Percentiles rank a stretch among this genome's conserved stretches.
These are phyloP conservation scores for Umimayanthus kanabou DNA, from an alignment of 92 coral and sea anemone species.

Conservation along the genomic window DNA sequence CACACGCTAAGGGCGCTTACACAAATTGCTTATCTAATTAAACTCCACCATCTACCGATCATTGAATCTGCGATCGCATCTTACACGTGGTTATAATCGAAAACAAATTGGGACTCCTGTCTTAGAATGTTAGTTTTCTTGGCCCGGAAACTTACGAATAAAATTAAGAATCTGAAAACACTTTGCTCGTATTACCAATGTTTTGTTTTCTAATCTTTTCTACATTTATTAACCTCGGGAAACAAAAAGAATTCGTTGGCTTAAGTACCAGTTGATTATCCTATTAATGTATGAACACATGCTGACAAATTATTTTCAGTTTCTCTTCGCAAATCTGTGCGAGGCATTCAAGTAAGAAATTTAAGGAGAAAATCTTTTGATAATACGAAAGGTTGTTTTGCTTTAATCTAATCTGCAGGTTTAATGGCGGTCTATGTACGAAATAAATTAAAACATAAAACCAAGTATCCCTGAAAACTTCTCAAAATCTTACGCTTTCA, in stretches of 20 bases:
- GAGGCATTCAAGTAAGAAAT: background rate
- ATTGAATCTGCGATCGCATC: slow-evolving; percentile 8
- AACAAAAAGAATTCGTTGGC: background rate
- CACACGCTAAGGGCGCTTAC: background rate
- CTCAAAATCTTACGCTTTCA: too few species aligned
- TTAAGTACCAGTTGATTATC: background rate
- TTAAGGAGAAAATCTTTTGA: background rate
- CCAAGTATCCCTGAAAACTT: background rate
- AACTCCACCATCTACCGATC: background rate
- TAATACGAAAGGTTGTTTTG: background rate
- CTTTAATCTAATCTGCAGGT: background rate
- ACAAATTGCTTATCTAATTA: slow-evolving; percentile 10
- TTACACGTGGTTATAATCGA: slow-evolving; percentile 25
- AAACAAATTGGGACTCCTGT: background rate
- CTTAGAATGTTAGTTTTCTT: background rate
- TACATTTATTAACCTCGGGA: background rate
- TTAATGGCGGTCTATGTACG: background rate
- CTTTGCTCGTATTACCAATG: background rate
- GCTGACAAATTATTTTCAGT: background rate
- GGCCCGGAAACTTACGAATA: background rate
- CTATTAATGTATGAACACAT: background rate
- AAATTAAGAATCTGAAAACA: background rate
- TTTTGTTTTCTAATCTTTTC: background rate
- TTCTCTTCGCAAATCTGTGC: background rate
- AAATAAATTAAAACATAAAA: too few species aligned